Base-by-base conservation (phyloP, 2,113 vertebrate species). In the Strix uralensis region DNA sequence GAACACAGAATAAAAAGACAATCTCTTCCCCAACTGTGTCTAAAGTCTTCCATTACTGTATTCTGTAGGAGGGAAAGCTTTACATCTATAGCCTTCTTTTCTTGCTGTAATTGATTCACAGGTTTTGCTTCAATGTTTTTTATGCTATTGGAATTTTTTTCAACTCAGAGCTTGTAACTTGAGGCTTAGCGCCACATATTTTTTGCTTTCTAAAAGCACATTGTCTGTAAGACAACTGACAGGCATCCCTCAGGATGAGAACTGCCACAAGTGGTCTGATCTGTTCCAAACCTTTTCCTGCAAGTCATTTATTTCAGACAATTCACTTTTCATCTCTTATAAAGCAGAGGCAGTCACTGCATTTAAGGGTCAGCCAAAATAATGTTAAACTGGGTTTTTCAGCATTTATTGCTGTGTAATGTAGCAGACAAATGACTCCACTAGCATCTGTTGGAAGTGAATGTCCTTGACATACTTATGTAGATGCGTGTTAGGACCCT, bases 271-370 rank as follows among this genome's bases (percentile, higher is more conserved):
- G 49, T 62, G 66, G 55, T 74, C 72, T 92, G 65, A 92, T 95
- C 57, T 69, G 40, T 85, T 91, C 87, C 58, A 75, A 61, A 62
- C 46, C 19, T 94, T 93, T 95, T 96, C 82, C 86, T 96, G 61
- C 27, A 87, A 94, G 62, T 88, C 3, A 77, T 90, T 92, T 88
- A 77, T 93, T 92, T 92, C 66, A 83, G 81, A 65, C 84, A 83
- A 91, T 92, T 83, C 46, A 14, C n/a, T 92, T 92, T 91, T 89
- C 91, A 88, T 80, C 62, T 91, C 44, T 69, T 61, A 58, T 49
- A 90, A 88, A 73, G 29, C 25, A 95, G 46, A 86, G 34, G 10
- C 54, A 92, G 42, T 77, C 36, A 74, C 74, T 92, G 54, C 49
- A 85, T 83, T 88, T 90, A 90, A 88, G 85, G 19, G 71, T 87